Evolutionary conservation across 2,113 vertebrate genomes (phyloP), one percentile per base, ranked within the genome.

Genomic region (Psilopsiagon aurifrons): DNA sequence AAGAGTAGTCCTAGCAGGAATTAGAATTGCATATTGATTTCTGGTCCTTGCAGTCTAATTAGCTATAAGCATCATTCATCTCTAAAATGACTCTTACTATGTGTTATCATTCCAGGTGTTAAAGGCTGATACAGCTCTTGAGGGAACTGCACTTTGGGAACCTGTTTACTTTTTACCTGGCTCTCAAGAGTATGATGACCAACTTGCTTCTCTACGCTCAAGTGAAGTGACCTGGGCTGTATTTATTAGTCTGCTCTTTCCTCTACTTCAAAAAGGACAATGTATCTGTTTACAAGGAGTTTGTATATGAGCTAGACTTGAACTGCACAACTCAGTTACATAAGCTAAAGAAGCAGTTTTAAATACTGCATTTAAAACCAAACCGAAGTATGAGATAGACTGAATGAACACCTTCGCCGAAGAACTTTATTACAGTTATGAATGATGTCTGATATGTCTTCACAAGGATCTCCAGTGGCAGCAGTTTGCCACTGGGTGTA

Each of bases 201-300:
- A 87, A 10, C 33, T 63, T 0, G 0, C 43, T 25, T 54, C 44
- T 44, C 37, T 25, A 4, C 0, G 1, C 47, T 47, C 31, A 52
- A 23, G 35, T 37, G 44, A n/a, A 83, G 17, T 31, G 90, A 25
- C 24, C 35, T 64, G 37, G 18, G 13, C 18, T 11, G 31, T 59
- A 74, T 81, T 94, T 68, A 57, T 17, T 25, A 22, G 7, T 51
- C 23, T 77, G 33, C 47, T 52, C 70, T 73, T 71, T 33, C 22
- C 16, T 1, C 0, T 24, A n/a, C 37, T 80, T 77, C 85, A 43
- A 15, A 73, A 80, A 66, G 14, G 25, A 55, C 0, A 0, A 11
- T 16, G 12, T 35, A 24, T 37, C 54, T 70, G 17, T 69, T 68
- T 35, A 64, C 31, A 69, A 69, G 59, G n/a, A 70, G n/a, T 67